phyloP scores from a whole-genome alignment of 2,797 vertebrate genomes.

The Cyprinella venusta region DNA sequence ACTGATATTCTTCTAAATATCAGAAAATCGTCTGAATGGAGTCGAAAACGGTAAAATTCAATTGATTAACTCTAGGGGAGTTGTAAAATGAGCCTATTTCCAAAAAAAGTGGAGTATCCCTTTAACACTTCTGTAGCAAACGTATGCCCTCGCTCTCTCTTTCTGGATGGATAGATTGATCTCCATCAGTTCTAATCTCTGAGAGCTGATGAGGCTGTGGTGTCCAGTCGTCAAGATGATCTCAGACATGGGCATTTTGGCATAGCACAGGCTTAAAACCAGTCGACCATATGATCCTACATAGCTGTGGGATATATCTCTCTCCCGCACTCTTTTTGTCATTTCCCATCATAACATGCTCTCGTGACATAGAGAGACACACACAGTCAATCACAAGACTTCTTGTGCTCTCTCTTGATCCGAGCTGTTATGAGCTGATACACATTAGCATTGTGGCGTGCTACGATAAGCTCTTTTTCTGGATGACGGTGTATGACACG shows the following conservation, averaged over 20 bases:
- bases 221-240: slow-evolving; percentile 34
- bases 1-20: too few species aligned
- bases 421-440: background rate
- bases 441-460: background rate
- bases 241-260: slow-evolving; percentile 30
- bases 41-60: too few species aligned
- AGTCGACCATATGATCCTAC: slow-evolving; percentile 28
- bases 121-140: background rate
- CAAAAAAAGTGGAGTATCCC: too few species aligned
- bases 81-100: too few species aligned
- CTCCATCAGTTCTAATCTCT: slow-evolving; percentile 31
- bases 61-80: too few species aligned
- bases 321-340: slow-evolving; percentile 3
- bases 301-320: slow-evolving; percentile 29
- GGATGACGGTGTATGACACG: slow-evolving; percentile 54
- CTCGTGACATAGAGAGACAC: slow-evolving; percentile 23
- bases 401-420: background rate
- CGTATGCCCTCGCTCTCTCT: background rate
- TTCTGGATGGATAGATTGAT: slow-evolving; percentile 18
- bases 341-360: slow-evolving; percentile 6
- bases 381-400: slow-evolving; percentile 28
- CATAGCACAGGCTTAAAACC: slow-evolving; percentile 21
- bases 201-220: slow-evolving; percentile 26
- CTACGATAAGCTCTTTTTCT: slow-evolving; percentile 32
- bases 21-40: too few species aligned